phyloP scores from a whole-genome alignment of 1,140 invertebrate species.

The Diabrotica virgifera region DNA sequence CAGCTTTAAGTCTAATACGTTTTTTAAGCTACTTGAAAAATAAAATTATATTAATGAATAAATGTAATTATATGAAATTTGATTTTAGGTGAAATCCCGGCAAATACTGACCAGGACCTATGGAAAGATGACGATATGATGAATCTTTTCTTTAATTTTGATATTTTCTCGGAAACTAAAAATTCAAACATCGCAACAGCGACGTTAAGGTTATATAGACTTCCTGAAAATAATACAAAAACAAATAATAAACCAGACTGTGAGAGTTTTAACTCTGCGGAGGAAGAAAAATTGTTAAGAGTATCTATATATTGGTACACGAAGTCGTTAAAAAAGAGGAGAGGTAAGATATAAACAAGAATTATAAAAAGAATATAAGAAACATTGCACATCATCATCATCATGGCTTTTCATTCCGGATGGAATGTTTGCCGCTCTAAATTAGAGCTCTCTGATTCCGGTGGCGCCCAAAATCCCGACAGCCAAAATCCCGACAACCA shows the following conservation, averaged over 20 bases:
- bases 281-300: conserved; percentile 58
- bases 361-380: too few relatives aligned
- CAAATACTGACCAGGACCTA: conserved; percentile 54
- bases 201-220: conserved; percentile 55
- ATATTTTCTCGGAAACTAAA: conserved; percentile 47
- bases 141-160: conserved; percentile 57
- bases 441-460: too few relatives aligned
- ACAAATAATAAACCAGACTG: conserved; percentile 29
- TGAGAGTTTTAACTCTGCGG: conserved; percentile 40
- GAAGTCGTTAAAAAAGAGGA: conserved; percentile 53
- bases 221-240: conserved; percentile 49
- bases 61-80: too few relatives aligned
- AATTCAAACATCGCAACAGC: conserved; percentile 53
- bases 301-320: conserved; percentile 63
- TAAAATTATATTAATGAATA: too few relatives aligned
- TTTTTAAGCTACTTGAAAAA: too few relatives aligned
- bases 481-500: too few relatives aligned
- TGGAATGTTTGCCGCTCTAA: too few relatives aligned
- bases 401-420: too few relatives aligned
- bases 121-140: conserved; percentile 54
- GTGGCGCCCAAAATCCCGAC: too few relatives aligned
- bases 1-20: too few relatives aligned
- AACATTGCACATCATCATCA: too few relatives aligned
- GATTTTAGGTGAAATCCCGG: conserved; percentile 52
- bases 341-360: conserved; percentile 47